A percentile compares a stretch with the other conserved stretches of the same genome.
Conservation (phyloP, 2,797 vertebrate genomes). For the Brotula barbata region DNA sequence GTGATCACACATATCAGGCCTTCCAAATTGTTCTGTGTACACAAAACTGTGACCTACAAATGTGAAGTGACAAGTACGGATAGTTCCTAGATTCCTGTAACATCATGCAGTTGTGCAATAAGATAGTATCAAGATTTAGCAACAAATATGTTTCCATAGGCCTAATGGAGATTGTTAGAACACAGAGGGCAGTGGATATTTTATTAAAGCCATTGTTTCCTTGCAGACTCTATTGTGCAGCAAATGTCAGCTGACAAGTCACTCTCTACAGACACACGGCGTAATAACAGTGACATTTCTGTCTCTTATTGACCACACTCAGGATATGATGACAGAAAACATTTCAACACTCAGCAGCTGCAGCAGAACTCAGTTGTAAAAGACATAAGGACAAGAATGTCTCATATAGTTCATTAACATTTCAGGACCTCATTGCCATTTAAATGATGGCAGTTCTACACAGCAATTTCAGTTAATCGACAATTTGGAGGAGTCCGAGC, state of each 20-base stretch:
- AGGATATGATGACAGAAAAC: neutral
- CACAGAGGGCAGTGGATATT: neutral
- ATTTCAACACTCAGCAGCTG: conserved; percentile 8
- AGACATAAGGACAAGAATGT: no score
- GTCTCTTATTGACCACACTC: neutral
- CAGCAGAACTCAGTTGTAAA: neutral
- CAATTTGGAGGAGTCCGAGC: conserved; percentile 4
- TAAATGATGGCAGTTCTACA: neutral
- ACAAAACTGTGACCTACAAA: conserved; percentile 19
- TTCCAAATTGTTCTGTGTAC: conserved; percentile 7
- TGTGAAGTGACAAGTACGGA: neutral
- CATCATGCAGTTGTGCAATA: neutral
- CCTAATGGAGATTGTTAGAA: neutral
- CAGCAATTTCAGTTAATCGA: neutral
- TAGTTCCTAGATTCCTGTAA: neutral
- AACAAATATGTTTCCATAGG: neutral
- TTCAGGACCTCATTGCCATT: no score
- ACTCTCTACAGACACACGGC: conserved; percentile 2
- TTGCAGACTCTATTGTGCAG: neutral
- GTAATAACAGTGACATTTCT: no score
- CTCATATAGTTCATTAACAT: no score
- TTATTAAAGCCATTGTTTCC: neutral
- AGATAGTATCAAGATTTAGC: neutral
- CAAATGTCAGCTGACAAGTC: conserved; percentile 42
- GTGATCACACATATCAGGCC: no score